phyloP scores from a whole-genome alignment of 2,888 invertebrate species.

The Acleris sparsana region DNA sequence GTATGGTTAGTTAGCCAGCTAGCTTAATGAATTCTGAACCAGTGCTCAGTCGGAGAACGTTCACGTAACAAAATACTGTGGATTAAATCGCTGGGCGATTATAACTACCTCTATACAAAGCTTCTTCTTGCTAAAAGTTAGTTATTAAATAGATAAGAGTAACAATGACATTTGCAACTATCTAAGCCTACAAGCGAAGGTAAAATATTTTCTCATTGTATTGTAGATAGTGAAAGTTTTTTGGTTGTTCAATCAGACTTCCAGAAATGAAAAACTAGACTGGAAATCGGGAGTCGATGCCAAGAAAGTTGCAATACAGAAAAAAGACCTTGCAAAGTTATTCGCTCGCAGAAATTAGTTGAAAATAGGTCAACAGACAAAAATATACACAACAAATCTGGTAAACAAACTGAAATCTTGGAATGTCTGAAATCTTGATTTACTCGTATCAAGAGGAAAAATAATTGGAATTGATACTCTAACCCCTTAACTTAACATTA shows the following conservation, averaged over 20 bases:
- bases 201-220: constrained; percentile 3
- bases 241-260: constrained; percentile 24
- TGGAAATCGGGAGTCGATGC: constrained; percentile 16
- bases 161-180: not conserved
- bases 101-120: no score
- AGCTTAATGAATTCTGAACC: not conserved
- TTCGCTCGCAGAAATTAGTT: not conserved
- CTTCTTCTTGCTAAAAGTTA: no score
- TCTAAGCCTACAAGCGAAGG: not conserved
- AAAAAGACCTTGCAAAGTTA: not conserved
- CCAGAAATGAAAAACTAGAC: constrained; percentile 4
- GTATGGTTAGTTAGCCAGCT: constrained; percentile 1
- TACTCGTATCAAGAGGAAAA: no score
- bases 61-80: no score
- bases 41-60: not conserved
- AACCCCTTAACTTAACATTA: no score
- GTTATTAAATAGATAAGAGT: no score
- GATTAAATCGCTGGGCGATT: no score
- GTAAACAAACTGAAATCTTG: no score
- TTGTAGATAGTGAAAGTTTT: constrained; percentile 13
- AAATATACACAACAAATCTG: no score
- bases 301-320: constrained; percentile 25
- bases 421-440: no score
- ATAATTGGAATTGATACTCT: no score
- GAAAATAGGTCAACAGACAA: not conserved